A percentile compares a stretch with the other conserved stretches of the same genome.
phyloP scores from a whole-genome alignment of 2,888 invertebrate species.

The Chymomyza procnemis region DNA sequence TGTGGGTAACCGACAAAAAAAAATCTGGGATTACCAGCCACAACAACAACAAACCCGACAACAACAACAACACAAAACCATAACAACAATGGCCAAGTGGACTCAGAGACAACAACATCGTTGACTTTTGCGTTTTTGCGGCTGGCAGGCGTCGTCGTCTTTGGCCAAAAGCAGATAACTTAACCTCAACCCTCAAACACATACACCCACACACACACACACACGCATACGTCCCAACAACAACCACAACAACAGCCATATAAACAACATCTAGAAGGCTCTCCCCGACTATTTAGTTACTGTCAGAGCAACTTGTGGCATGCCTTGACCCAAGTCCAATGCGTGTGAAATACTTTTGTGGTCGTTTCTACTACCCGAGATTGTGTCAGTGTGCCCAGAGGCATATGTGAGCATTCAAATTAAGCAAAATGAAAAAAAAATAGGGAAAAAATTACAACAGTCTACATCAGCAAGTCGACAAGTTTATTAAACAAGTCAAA shows the following conservation, averaged over 20 bases:
- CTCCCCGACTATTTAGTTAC: not conserved
- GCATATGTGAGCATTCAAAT: constrained; percentile 42
- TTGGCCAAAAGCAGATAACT: constrained; percentile 3
- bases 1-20: constrained; percentile 11
- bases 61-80: constrained; percentile 4
- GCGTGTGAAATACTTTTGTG: constrained; percentile 55
- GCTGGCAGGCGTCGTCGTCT: not conserved
- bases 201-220: constrained; percentile 11
- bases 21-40: constrained; percentile 42
- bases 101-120: constrained; percentile 27
- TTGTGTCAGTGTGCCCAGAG: constrained; percentile 3
- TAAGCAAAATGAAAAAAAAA: constrained; percentile 15
- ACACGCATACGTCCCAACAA: constrained; percentile 1
- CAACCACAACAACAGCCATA: not conserved
- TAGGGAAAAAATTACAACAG: constrained; percentile 10
- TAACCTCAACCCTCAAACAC: constrained; percentile 3
- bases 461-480: constrained; percentile 9
- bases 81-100: constrained; percentile 3
- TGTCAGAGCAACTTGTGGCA: constrained; percentile 4
- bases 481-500: constrained; percentile 44
- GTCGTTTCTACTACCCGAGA: constrained; percentile 9
- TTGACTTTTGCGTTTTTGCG: constrained; percentile 15
- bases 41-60: constrained; percentile 4
- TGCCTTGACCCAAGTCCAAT: constrained; percentile 30
- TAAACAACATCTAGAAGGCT: not conserved